Evolutionary conservation across 2,797 vertebrate species (phyloP).

Genomic region (Mionectes olivaceus): DNA sequence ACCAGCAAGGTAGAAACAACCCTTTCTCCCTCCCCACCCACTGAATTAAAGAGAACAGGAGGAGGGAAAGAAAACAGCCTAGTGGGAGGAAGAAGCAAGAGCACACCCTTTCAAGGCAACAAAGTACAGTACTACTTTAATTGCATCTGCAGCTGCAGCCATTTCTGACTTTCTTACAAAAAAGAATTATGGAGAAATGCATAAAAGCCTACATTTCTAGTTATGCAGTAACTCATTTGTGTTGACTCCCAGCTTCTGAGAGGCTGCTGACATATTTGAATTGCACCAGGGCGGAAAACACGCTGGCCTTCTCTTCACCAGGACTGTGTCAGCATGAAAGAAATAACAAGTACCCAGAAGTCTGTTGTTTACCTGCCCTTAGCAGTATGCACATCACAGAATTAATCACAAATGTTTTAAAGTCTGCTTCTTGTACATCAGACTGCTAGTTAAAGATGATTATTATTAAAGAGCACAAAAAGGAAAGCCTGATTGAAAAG

Average conservation of each 20-base stretch:
- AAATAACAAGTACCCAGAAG: neutral
- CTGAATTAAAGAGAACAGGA: neutral
- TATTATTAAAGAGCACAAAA: neutral
- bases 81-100: neutral
- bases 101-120: neutral
- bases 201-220: neutral
- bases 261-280: neutral
- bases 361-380: neutral
- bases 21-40: neutral
- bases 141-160: neutral
- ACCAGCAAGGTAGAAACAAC: conserved; percentile 5
- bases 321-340: neutral
- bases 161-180: neutral
- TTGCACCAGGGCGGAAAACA: neutral
- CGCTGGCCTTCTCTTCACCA: neutral
- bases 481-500: neutral
- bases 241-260: neutral
- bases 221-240: neutral
- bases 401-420: neutral
- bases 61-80: neutral
- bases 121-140: neutral
- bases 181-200: neutral
- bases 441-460: neutral
- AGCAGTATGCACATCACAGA: neutral
- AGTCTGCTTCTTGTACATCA: neutral